Conservation (phyloP, 2,797 vertebrate species). For the Toxotes lorentzi region DNA sequence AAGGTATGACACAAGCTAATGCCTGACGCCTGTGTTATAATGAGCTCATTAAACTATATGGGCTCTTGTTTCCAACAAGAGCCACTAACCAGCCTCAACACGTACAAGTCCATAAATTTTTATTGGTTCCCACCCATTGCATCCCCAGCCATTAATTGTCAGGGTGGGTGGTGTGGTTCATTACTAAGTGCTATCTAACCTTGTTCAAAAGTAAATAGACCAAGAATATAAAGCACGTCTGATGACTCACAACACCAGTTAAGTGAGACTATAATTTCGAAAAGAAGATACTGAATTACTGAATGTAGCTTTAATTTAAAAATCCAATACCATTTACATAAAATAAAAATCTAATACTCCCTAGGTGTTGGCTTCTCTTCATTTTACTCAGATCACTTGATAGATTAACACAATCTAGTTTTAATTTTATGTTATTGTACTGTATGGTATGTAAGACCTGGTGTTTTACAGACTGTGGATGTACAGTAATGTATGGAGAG, state of each 20-base stretch:
- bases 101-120: conserved; percentile 85
- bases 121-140: conserved; percentile 79
- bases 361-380: neutral
- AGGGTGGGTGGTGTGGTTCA: conserved; percentile 69
- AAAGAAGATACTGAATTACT: conserved; percentile 7
- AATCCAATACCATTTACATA: neutral
- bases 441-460: conserved; percentile 12
- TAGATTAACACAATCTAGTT: conserved; percentile 8
- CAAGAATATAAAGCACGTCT: conserved; percentile 49
- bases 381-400: neutral
- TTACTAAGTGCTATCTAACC: conserved; percentile 71
- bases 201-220: conserved; percentile 72
- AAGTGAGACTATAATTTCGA: conserved; percentile 18
- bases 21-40: conserved; percentile 70
- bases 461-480: conserved; percentile 41
- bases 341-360: neutral
- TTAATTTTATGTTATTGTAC: neutral
- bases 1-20: conserved; percentile 65
- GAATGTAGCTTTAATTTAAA: neutral
- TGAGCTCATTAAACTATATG: conserved; percentile 83
- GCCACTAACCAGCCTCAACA: conserved; percentile 76
- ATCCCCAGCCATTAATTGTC: conserved; percentile 79
- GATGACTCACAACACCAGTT: conserved; percentile 28
- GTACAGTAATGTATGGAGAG: conserved; percentile 24
- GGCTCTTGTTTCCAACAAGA: conserved; percentile 81